Percentiles rank a stretch among this genome's conserved stretches.
Conservation (phyloP, 1,140 invertebrate genomes). For the Nixonia krombeini region DNA sequence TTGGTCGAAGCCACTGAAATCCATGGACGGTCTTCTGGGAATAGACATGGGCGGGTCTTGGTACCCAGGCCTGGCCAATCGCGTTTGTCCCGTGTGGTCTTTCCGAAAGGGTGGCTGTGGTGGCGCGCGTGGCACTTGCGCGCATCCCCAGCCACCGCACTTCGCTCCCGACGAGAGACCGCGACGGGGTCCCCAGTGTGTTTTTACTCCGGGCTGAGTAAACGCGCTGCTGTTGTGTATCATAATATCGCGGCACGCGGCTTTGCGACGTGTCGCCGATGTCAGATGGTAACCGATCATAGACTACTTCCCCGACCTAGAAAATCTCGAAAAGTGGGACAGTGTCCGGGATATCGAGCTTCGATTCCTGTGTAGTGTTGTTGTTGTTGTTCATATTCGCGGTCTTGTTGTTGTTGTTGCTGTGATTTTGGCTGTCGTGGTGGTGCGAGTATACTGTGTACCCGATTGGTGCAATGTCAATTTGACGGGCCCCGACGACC, state of each 20-base stretch:
- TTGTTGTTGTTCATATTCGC: neutral
- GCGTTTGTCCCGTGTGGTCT: too few relatives aligned
- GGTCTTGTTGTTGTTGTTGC: neutral
- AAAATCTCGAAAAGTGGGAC: constrained; percentile 21
- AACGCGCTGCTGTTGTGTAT: constrained; percentile 70
- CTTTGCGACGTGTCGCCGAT: constrained; percentile 45
- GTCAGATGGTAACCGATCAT: constrained; percentile 23
- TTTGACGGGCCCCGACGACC: too few relatives aligned
- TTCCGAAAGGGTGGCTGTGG: too few relatives aligned
- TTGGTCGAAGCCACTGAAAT: constrained; percentile 1
- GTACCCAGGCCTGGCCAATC: neutral
- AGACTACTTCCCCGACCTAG: constrained; percentile 31
- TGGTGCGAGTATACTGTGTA: neutral
- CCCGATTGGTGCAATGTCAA: too few relatives aligned
- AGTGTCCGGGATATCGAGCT: constrained; percentile 12
- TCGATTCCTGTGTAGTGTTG: neutral
- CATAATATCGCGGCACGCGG: constrained; percentile 66
- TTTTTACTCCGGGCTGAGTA: constrained; percentile 72
- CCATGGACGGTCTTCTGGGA: constrained; percentile 4
- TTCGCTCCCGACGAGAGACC: constrained; percentile 33
- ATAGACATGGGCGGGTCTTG: constrained; percentile 15
- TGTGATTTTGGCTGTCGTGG: neutral
- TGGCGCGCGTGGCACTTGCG: constrained; percentile 29
- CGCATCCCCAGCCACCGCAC: constrained; percentile 39
- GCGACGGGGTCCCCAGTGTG: constrained; percentile 66